Conservation (phyloP, 1,140 invertebrate species). For the Cydia splendana region DNA sequence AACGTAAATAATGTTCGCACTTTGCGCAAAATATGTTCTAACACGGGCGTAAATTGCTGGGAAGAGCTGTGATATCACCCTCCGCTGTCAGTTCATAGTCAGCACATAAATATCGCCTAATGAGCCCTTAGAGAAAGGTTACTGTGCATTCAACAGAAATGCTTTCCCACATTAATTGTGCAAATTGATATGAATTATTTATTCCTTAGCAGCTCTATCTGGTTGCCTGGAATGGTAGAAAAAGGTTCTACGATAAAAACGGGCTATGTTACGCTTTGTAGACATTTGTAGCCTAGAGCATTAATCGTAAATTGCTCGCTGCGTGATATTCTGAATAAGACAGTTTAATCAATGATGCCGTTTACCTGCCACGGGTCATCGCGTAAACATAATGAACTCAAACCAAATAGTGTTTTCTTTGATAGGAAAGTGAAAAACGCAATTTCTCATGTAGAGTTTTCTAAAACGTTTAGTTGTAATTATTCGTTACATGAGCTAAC, state of each 20-base stretch:
- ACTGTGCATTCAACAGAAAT: conserved; percentile 47
- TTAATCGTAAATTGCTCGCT: conserved; percentile 31
- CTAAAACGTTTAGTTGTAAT: conserved; percentile 27
- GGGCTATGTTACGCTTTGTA: conserved; percentile 47
- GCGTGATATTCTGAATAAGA: conserved; percentile 10
- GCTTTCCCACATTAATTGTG: conserved; percentile 60
- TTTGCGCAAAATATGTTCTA: conserved; percentile 36
- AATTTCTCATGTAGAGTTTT: conserved; percentile 15
- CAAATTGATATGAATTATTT: conserved; percentile 59
- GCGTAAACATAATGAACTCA: conserved; percentile 13
- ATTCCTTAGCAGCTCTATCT: conserved; percentile 52
- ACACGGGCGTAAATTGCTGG: conserved; percentile 33
- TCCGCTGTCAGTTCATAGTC: conserved; percentile 37
- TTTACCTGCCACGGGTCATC: conserved; percentile 5
- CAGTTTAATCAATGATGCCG: conserved; percentile 15
- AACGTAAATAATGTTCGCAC: conserved; percentile 42
- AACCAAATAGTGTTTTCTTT: background rate
- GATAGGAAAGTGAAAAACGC: background rate
- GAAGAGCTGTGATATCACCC: conserved; percentile 42
- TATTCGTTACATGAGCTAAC: conserved; percentile 20
- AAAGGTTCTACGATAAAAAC: conserved; percentile 45
- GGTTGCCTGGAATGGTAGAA: conserved; percentile 46
- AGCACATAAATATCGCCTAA: conserved; percentile 55
- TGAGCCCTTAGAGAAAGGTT: conserved; percentile 63
- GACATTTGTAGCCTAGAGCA: conserved; percentile 35